A percentile compares a stretch with the other conserved stretches of the same genome.
Evolutionary conservation across 2,113 vertebrate genomes (phyloP).

Genomic region (Mustela lutreola): DNA sequence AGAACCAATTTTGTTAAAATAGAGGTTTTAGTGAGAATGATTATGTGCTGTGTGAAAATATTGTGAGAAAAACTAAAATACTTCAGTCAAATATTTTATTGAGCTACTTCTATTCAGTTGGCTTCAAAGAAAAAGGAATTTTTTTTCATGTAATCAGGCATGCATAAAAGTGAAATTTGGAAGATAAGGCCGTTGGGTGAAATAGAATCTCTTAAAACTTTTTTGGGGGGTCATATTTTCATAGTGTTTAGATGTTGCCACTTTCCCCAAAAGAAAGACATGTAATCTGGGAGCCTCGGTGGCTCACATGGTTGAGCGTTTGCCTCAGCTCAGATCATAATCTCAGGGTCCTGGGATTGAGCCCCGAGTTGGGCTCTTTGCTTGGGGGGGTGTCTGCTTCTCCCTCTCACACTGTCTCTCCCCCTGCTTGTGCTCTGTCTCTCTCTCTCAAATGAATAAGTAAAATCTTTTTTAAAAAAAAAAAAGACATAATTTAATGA

Average conservation of each 20-base stretch:
- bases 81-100: neutral
- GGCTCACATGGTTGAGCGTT: neutral
- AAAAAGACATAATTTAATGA: neutral
- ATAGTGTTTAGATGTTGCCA: neutral
- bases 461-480: neutral
- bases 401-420: neutral
- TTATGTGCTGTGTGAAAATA: constrained; percentile 9
- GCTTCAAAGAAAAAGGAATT: constrained; percentile 36
- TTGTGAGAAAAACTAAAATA: constrained; percentile 38
- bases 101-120: neutral
- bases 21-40: neutral
- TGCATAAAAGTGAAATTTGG: constrained; percentile 2
- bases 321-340: neutral
- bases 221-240: neutral
- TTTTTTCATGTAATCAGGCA: neutral
- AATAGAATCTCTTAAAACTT: neutral
- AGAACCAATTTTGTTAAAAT: constrained; percentile 26
- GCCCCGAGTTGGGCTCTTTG: neutral
- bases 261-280: neutral
- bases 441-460: neutral
- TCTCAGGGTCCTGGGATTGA: neutral
- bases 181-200: neutral
- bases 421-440: neutral
- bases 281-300: neutral
- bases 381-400: neutral